Base-by-base conservation (phyloP, 2,888 invertebrate species). In the Boloria euphrosyne region DNA sequence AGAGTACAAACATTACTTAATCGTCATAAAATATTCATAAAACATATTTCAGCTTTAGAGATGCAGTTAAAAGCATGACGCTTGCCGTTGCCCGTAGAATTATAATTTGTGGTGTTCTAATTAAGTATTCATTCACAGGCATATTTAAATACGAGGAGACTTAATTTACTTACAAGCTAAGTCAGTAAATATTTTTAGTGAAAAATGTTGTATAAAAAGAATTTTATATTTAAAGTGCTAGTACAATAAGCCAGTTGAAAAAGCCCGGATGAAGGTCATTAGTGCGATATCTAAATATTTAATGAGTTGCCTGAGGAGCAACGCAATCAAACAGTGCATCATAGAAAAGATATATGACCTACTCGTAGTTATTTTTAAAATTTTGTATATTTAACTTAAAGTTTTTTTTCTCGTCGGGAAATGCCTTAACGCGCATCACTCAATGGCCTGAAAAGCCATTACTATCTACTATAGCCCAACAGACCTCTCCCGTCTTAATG, bases 211-310 rank as follows among this genome's bases (percentile, higher is more conserved):
- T 55, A 13, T 6, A 46, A 13, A 13, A 62, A 54, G 0, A 0
- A 3, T 52, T 55, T 55, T 43, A 54, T 43, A 43, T 63, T 38
- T n/a, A 55, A 55, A 50, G 16, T 18, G 17, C 13, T 52, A 47
- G n/a, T 47, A 52, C 44, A 61, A 65, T 65, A 43, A 22, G 16
- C 27, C 22, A 49, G n/a, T 31, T 55, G 60, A 51, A 66, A 67
- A 63, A 55, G 59, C 51, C 65, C 71, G 70, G 68, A 71, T 66
- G 62, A 68, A 70, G 67, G 69, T 71, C 73, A 74, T 74, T 73
- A 74, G 73, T 67, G 73, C 54, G 64, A 65, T 71, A 67, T 70
- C 69, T 68, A 63, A 71, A 59, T 62, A 51, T 65, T 70, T 73
- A 73, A 71, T 74, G 71, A 74, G 66, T 66, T 27, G 62, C 65